Evolutionary conservation across 2,888 invertebrate genomes (phyloP).

Genomic region (Villa cingulata): DNA sequence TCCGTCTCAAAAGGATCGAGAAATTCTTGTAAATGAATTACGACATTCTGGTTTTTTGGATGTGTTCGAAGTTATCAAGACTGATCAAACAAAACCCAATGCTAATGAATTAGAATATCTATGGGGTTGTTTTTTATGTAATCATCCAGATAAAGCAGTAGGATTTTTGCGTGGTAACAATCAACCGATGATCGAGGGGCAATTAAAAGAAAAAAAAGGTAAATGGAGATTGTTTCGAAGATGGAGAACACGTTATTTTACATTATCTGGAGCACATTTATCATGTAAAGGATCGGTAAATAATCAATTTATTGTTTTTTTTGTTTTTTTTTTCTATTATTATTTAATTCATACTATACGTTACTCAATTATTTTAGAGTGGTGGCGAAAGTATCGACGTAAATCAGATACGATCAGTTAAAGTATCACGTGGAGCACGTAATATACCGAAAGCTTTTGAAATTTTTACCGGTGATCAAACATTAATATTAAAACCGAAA

Average conservation of each 20-base stretch:
- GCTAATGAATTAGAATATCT: conserved; percentile 37
- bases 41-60: conserved; percentile 81
- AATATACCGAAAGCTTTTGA: conserved; percentile 94
- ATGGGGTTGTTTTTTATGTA: conserved; percentile 91
- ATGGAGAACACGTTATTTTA: conserved; percentile 91
- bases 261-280: conserved; percentile 80
- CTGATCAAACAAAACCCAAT: conserved; percentile 35
- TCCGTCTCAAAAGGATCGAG: conserved; percentile 81
- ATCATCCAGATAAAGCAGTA: conserved; percentile 78
- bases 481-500: conserved; percentile 84
- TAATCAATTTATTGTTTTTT: conserved; percentile 13
- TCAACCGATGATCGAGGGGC: conserved; percentile 79
- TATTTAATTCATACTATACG: not conserved
- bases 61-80: conserved; percentile 68
- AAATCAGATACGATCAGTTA: conserved; percentile 87
- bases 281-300: conserved; percentile 73
- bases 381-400: conserved; percentile 79
- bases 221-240: conserved; percentile 81
- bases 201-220: conserved; percentile 82
- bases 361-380: conserved; percentile 43
- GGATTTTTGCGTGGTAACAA: conserved; percentile 69
- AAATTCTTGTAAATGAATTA: conserved; percentile 70
- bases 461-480: conserved; percentile 88
- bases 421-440: conserved; percentile 77
- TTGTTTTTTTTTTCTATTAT: too few species aligned